These are phyloP conservation scores for Syngnathus floridae DNA, from an alignment of 2,113 vertebrate genomes.

Conservation along the genomic window DNA sequence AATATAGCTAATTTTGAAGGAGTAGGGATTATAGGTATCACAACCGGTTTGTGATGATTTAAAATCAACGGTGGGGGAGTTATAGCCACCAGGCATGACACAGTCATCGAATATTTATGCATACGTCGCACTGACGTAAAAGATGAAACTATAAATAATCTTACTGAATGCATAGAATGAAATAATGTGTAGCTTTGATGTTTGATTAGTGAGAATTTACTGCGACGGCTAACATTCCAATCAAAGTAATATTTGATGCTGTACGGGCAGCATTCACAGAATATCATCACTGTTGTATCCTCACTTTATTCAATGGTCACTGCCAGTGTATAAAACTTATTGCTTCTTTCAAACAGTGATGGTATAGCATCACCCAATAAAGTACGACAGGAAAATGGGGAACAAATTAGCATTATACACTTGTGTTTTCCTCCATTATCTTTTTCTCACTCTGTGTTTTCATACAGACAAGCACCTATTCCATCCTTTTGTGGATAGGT, in stretches of 20 bases:
- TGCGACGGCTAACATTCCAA: neutral
- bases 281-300: neutral
- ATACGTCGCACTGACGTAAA: constrained; percentile 17
- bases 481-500: constrained; percentile 3
- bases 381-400: neutral
- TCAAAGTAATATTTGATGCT: neutral
- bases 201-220: neutral
- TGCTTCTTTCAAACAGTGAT: neutral
- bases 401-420: neutral
- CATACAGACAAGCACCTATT: constrained; percentile 7
- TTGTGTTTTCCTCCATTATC: no score
- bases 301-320: neutral
- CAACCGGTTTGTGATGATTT: constrained; percentile 34
- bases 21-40: constrained; percentile 33
- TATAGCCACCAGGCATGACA: constrained; percentile 26
- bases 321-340: neutral
- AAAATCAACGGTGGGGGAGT: constrained; percentile 33
- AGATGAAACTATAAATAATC: neutral
- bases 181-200: constrained; percentile 4
- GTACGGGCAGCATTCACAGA: neutral
- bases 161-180: neutral
- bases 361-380: neutral
- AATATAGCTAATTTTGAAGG: constrained; percentile 37
- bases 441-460: neutral
- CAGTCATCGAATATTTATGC: constrained; percentile 20